A percentile compares a stretch with the other conserved stretches of the same genome.
Evolutionary conservation across 2,797 vertebrate genomes (phyloP).

Genomic region (Catharus ustulatus): DNA sequence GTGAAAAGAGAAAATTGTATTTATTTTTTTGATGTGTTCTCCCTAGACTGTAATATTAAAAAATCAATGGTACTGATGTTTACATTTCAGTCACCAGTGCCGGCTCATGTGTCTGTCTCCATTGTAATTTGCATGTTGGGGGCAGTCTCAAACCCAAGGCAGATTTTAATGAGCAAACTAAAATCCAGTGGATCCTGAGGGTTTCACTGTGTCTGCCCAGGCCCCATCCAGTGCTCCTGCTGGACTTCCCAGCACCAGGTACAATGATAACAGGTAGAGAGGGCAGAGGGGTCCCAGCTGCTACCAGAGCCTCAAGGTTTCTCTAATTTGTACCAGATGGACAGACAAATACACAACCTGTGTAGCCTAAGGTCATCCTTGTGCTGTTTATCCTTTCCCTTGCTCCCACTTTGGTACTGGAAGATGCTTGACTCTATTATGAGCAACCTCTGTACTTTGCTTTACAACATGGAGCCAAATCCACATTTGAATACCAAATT

Average conservation of each 20-base stretch:
- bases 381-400: neutral
- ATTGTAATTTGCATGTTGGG: neutral
- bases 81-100: neutral
- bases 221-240: neutral
- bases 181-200: neutral
- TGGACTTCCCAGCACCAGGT: neutral
- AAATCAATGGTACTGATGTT: fast-evolving
- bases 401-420: neutral
- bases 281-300: neutral
- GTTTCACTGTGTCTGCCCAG: neutral
- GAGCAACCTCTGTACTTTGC: neutral
- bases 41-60: neutral
- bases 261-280: fast-evolving
- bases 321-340: neutral
- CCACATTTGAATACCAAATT: neutral
- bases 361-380: neutral
- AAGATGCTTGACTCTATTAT: neutral
- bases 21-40: neutral
- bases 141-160: neutral
- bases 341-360: neutral
- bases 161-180: neutral
- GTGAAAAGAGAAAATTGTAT: neutral
- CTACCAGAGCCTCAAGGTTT: neutral
- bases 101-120: neutral
- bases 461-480: neutral